Conservation (phyloP, 2,113 vertebrate genomes). For the Marmota flaviventris region DNA sequence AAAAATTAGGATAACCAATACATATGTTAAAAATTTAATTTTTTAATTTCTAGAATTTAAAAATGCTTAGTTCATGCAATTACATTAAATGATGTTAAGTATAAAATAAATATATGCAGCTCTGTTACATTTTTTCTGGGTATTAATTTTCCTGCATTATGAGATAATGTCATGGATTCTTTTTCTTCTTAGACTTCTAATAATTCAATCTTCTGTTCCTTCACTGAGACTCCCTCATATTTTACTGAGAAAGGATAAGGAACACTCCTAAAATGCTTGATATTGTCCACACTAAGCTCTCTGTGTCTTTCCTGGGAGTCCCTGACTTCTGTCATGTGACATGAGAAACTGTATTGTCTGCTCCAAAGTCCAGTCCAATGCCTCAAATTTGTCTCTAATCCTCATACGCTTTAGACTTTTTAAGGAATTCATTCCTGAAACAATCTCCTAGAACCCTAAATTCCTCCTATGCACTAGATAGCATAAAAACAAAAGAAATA, state of each 20-base stretch:
- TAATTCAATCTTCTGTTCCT: too few species aligned
- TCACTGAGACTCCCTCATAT: too few species aligned
- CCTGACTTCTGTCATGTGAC: rapidly evolving
- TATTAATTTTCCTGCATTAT: not conserved
- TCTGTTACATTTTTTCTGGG: not conserved
- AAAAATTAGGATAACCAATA: not conserved
- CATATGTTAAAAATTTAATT: not conserved
- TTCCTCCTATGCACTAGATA: not conserved
- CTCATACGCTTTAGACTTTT: not conserved
- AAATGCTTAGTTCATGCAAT: not conserved
- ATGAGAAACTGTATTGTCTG: not conserved
- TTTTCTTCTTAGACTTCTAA: not conserved
- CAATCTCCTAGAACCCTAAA: not conserved
- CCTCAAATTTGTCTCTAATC: not conserved
- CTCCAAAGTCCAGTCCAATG: not conserved
- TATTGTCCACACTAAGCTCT: not conserved
- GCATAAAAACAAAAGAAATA: not conserved
- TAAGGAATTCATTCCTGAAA: not conserved
- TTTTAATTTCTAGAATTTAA: not conserved
- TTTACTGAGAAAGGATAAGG: too few species aligned
- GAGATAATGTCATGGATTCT: not conserved
- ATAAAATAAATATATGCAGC: not conserved
- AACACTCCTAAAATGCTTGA: not conserved
- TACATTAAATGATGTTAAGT: not conserved
- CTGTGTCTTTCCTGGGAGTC: not conserved